Evolutionary conservation across 2,888 invertebrate genomes (phyloP).

Genomic region (Phortica magna): DNA sequence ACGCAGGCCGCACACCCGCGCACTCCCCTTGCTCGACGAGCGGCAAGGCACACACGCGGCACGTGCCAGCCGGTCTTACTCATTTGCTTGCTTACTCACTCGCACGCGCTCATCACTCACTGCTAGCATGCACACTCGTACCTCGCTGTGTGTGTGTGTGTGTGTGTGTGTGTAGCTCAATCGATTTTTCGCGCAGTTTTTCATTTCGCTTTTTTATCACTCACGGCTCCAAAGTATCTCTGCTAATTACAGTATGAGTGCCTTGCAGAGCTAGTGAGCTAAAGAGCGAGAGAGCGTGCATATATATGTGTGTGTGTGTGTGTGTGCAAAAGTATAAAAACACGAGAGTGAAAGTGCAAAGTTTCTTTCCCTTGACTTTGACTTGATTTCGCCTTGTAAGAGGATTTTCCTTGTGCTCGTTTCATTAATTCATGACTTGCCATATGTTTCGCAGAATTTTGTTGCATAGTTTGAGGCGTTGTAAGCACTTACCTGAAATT

Average conservation of each 20-base stretch:
- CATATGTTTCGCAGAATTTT: constrained; percentile 24
- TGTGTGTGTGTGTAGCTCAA: constrained; percentile 48
- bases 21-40: too few species aligned
- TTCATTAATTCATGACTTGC: constrained; percentile 37
- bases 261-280: neutral
- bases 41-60: neutral
- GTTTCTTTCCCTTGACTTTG: constrained; percentile 51
- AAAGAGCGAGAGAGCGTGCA: neutral
- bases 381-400: constrained; percentile 19
- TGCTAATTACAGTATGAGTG: neutral
- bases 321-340: neutral
- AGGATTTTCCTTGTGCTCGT: constrained; percentile 12
- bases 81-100: neutral
- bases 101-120: constrained; percentile 3
- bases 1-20: constrained; percentile 53
- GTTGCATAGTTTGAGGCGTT: neutral
- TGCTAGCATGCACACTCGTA: neutral
- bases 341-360: constrained; percentile 47
- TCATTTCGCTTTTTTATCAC: constrained; percentile 13
- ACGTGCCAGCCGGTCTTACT: neutral
- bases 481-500: constrained; percentile 17
- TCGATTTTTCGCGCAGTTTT: constrained; percentile 53
- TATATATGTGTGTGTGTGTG: neutral
- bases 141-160: neutral
- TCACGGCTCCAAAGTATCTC: neutral